phyloP scores from a whole-genome alignment of 2,113 vertebrate genomes.

The Chionis minor region DNA sequence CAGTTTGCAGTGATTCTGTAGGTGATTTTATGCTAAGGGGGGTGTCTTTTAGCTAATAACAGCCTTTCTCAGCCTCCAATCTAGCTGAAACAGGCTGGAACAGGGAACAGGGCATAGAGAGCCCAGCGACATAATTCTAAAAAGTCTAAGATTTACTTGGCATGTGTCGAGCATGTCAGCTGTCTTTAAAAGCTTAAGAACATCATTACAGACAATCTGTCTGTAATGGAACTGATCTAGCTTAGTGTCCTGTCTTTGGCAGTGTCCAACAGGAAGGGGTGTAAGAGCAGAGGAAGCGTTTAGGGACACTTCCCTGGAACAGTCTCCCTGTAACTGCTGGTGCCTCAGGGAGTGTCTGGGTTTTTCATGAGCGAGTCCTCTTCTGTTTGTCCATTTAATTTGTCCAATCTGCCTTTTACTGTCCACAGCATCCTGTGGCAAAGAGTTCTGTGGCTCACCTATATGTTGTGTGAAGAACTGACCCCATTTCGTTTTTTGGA shows the following conservation, averaged over 20 bases:
- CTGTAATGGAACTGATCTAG: background rate
- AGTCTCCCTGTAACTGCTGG: background rate
- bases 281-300: background rate
- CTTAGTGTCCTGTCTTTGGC: background rate
- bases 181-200: background rate
- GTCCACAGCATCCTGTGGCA: background rate
- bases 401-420: background rate
- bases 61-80: background rate
- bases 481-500: background rate
- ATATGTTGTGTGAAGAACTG: background rate
- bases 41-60: background rate
- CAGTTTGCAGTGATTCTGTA: background rate
- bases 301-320: background rate
- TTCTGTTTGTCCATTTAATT: background rate
- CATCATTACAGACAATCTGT: background rate
- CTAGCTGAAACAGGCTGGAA: background rate
- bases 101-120: background rate
- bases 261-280: background rate
- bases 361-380: background rate
- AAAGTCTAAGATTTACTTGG: background rate
- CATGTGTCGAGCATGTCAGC: background rate
- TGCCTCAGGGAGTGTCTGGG: background rate
- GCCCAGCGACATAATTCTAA: rapidly evolving
- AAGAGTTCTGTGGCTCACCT: background rate
- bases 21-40: background rate